phyloP scores from a whole-genome alignment of 2,797 vertebrate genomes.

The Danio choprae region DNA sequence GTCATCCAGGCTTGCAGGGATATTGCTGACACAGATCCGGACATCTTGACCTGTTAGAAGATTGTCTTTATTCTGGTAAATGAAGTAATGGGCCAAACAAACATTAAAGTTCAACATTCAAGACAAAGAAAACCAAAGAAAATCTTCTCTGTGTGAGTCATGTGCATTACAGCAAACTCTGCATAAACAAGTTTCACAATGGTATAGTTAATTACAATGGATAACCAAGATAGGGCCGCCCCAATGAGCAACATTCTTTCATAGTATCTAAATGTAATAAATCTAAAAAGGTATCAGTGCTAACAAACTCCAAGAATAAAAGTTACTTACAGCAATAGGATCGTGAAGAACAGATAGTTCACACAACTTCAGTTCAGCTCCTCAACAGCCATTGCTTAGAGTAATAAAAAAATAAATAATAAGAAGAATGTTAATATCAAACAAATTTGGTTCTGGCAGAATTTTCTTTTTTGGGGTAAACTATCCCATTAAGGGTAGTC shows the following conservation, averaged over 20 bases:
- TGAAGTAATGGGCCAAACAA: constrained; percentile 6
- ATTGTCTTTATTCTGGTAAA: neutral
- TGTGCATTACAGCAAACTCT: neutral
- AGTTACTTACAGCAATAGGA: constrained; percentile 29
- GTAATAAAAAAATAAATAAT: neutral
- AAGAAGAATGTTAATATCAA: no score
- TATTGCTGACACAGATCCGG: constrained; percentile 53
- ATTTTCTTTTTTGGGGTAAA: neutral
- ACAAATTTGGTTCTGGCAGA: neutral
- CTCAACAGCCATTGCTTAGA: constrained; percentile 14
- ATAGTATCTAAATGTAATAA: no score
- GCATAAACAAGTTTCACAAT: neutral
- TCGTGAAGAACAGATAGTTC: neutral
- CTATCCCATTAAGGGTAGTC: neutral
- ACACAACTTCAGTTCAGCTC: constrained; percentile 9
- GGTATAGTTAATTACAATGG: neutral
- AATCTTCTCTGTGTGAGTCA: neutral
- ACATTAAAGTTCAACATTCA: neutral
- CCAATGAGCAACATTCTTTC: neutral
- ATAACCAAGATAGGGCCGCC: neutral
- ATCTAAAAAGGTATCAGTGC: no score
- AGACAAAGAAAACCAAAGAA: constrained; percentile 7
- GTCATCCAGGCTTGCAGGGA: constrained; percentile 69
- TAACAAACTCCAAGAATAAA: neutral
- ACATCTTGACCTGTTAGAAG: constrained; percentile 68